phyloP scores from a whole-genome alignment of 2,888 invertebrate genomes.

The Melangyna quadrimaculata region DNA sequence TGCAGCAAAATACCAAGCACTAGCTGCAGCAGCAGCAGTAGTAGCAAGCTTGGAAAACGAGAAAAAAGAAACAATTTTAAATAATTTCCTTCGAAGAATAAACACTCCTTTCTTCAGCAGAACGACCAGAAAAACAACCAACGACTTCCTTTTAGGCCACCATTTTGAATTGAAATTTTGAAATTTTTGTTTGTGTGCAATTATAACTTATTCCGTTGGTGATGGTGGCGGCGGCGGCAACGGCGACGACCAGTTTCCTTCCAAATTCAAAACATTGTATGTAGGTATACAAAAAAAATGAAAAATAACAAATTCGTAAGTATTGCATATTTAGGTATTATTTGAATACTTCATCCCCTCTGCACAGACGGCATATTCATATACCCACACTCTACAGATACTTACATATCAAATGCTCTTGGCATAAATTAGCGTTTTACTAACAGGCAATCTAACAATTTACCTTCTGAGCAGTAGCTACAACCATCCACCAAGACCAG shows the following conservation, averaged over 20 bases:
- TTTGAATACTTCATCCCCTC: constrained; percentile 67
- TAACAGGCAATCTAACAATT: constrained; percentile 72
- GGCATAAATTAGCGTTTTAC: constrained; percentile 72
- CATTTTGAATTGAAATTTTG: constrained; percentile 67
- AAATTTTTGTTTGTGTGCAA: constrained; percentile 68
- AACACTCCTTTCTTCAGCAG: constrained; percentile 58
- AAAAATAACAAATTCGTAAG: constrained; percentile 42
- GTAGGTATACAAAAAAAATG: neutral
- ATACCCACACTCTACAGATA: neutral
- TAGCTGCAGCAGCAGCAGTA: constrained; percentile 28
- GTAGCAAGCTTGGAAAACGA: neutral
- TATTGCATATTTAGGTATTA: constrained; percentile 65
- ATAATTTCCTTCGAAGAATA: constrained; percentile 68
- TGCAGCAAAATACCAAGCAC: constrained; percentile 58
- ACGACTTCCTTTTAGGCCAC: constrained; percentile 66
- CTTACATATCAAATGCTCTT: constrained; percentile 58
- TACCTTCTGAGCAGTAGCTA: constrained; percentile 68
- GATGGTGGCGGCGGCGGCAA: constrained; percentile 50
- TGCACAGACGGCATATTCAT: constrained; percentile 29
- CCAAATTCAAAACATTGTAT: constrained; percentile 63
- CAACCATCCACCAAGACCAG: constrained; percentile 49
- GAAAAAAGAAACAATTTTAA: constrained; percentile 39
- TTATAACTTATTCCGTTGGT: constrained; percentile 67
- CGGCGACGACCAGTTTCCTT: constrained; percentile 60
- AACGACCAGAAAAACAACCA: constrained; percentile 51